Evolutionary conservation across 2,888 invertebrate species (phyloP).

Genomic region (Andrena marginata): DNA sequence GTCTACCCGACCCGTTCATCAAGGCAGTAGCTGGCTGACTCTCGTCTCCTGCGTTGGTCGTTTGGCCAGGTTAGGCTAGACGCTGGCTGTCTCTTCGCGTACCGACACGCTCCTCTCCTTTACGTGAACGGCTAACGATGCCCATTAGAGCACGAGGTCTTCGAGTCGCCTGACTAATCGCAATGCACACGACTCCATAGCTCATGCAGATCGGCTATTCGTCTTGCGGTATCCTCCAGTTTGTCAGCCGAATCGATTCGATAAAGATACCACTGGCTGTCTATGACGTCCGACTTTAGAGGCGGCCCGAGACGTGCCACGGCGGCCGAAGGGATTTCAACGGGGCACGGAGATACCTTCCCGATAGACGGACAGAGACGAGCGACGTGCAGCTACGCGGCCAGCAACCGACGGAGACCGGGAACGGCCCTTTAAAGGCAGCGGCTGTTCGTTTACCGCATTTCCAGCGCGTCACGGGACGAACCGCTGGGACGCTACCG

Average conservation of each 20-base stretch:
- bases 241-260: conserved; percentile 83
- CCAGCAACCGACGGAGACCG: conserved; percentile 24
- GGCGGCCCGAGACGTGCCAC: conserved; percentile 45
- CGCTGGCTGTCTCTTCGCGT: conserved; percentile 49
- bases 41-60: conserved; percentile 42
- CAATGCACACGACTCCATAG: conserved; percentile 81
- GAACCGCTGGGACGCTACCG: conserved; percentile 33
- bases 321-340: neutral
- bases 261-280: conserved; percentile 81
- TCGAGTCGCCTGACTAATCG: conserved; percentile 82
- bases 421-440: conserved; percentile 76
- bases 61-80: conserved; percentile 57
- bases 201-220: conserved; percentile 83
- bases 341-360: conserved; percentile 40
- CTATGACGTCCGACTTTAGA: conserved; percentile 76
- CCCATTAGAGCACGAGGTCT: conserved; percentile 82
- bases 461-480: conserved; percentile 67
- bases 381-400: conserved; percentile 56
- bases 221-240: conserved; percentile 82
- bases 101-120: conserved; percentile 68
- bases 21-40: conserved; percentile 17
- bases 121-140: conserved; percentile 81
- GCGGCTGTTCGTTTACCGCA: conserved; percentile 72
- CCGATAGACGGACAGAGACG: conserved; percentile 52
- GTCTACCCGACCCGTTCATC: conserved; percentile 54